A percentile compares a stretch with the other conserved stretches of the same genome.
Conservation (phyloP, 2,888 invertebrate genomes). For the Cephus runcator region DNA sequence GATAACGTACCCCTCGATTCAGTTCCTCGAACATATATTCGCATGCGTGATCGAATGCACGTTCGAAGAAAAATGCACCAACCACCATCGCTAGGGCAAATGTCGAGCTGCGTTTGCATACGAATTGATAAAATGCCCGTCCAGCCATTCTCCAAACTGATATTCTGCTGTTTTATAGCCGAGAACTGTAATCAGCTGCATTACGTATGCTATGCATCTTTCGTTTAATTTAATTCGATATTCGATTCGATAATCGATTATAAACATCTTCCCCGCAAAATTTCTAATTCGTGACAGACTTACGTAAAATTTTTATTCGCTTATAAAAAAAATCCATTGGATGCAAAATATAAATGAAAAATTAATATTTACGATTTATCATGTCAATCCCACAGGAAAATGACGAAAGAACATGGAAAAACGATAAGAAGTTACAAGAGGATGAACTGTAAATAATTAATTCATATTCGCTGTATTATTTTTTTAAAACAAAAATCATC, state of each 20-base stretch:
- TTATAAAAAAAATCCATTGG: neutral
- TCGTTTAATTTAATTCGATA: neutral
- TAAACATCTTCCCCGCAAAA: neutral
- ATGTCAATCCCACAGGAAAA: neutral
- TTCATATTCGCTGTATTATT: neutral
- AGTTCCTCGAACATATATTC: conserved; percentile 60
- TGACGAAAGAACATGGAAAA: neutral
- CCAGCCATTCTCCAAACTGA: conserved; percentile 10
- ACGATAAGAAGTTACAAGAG: neutral
- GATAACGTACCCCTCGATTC: conserved; percentile 55
- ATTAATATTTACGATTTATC: neutral
- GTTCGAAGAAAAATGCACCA: conserved; percentile 64
- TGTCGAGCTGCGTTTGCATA: conserved; percentile 65
- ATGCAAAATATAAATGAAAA: neutral
- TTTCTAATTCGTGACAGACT: neutral
- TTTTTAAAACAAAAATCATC: neutral
- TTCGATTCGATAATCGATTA: neutral
- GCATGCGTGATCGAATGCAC: conserved; percentile 61
- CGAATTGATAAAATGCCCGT: conserved; percentile 32
- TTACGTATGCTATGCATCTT: neutral
- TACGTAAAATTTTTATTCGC: neutral
- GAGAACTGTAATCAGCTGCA: neutral
- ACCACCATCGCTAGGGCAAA: conserved; percentile 60
- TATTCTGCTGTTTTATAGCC: neutral
- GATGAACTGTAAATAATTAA: neutral